Conservation (phyloP, 2,888 invertebrate genomes). For the Tenthredo amoena region DNA sequence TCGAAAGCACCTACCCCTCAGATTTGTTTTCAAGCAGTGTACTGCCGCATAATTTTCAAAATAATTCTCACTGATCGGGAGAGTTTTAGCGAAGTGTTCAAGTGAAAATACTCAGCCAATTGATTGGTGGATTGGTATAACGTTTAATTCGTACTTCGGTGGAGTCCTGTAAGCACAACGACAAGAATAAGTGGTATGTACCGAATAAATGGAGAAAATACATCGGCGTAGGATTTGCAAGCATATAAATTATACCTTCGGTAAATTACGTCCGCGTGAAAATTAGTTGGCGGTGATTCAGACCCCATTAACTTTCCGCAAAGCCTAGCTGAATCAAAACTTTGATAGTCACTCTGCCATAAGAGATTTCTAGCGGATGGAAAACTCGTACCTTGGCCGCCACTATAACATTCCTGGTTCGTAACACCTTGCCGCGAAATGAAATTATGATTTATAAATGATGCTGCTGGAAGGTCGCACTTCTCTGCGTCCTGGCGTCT, state of each 20-base stretch:
- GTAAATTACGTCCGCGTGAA: background rate
- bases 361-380: constrained; percentile 6
- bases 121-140: background rate
- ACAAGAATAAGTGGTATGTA: background rate
- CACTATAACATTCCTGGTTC: constrained; percentile 68
- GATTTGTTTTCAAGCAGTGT: background rate
- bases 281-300: constrained; percentile 6
- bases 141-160: background rate
- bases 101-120: constrained; percentile 1
- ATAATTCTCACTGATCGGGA: background rate
- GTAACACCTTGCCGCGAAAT: constrained; percentile 65
- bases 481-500: constrained; percentile 53
- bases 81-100: background rate
- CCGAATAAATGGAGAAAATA: background rate
- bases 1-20: background rate
- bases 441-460: constrained; percentile 71
- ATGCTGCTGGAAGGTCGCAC: constrained; percentile 60
- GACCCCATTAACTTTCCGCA: constrained; percentile 3
- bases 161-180: background rate
- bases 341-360: constrained; percentile 37
- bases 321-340: constrained; percentile 14
- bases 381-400: constrained; percentile 64
- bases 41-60: background rate
- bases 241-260: background rate
- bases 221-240: background rate